Evolutionary conservation across 2,888 invertebrate species (phyloP).

Genomic region (Netelia inedita): DNA sequence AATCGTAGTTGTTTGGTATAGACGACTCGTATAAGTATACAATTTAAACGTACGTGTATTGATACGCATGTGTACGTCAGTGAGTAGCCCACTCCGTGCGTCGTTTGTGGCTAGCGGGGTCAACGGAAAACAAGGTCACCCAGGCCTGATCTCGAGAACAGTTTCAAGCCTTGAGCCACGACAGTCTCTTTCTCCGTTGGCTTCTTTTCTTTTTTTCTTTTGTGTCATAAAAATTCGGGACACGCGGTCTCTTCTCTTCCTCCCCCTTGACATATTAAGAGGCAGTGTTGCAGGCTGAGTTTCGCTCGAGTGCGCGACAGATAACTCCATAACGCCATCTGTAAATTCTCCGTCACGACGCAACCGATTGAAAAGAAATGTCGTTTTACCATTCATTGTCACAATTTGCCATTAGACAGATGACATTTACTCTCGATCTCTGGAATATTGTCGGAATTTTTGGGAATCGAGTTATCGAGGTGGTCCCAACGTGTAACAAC

Average conservation of each 20-base stretch:
- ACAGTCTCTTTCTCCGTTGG: conserved; percentile 50
- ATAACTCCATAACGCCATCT: neutral
- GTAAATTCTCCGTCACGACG: too few species aligned
- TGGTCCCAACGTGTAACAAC: too few species aligned
- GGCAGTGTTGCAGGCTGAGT: too few species aligned
- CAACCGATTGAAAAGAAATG: too few species aligned
- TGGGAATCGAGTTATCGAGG: too few species aligned
- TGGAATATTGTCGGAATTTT: too few species aligned
- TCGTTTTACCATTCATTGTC: too few species aligned
- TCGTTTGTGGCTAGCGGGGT: conserved; percentile 71
- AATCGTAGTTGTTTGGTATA: conserved; percentile 2
- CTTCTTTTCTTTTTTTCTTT: conserved; percentile 50
- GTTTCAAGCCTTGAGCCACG: conserved; percentile 52
- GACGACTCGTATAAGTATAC: neutral
- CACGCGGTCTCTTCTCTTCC: neutral
- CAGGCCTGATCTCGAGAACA: conserved; percentile 62
- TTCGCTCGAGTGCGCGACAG: neutral
- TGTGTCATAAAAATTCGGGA: conserved; percentile 30
- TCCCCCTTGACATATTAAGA: conserved; percentile 9
- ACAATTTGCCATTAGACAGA: too few species aligned
- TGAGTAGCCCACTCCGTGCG: neutral
- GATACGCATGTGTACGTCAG: conserved; percentile 2
- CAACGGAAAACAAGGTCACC: conserved; percentile 80
- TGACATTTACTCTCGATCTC: too few species aligned
- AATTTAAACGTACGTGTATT: conserved; percentile 11